These are phyloP conservation scores for Gambelia wislizenii DNA, from an alignment of 2,797 vertebrate species.

Conservation along the genomic window DNA sequence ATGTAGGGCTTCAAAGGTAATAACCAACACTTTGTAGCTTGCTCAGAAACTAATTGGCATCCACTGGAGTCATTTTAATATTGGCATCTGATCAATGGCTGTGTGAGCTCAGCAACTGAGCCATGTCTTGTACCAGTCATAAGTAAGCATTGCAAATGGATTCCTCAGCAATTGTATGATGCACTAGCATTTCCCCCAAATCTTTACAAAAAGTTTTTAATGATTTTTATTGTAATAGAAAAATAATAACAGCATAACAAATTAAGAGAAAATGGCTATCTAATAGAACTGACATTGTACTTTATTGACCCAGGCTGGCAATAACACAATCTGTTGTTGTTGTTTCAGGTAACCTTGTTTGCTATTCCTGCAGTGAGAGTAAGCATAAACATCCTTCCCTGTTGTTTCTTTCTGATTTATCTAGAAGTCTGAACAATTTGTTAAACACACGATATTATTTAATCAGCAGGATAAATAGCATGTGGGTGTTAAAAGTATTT, in stretches of 20 bases:
- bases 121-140: background rate
- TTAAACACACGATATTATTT: constrained; percentile 72
- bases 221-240: constrained; percentile 37
- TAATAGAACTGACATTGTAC: constrained; percentile 28
- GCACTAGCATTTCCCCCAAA: background rate
- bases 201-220: background rate
- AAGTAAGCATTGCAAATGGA: background rate
- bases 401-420: constrained; percentile 67
- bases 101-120: background rate
- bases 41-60: no score
- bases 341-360: constrained; percentile 69
- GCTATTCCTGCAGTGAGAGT: constrained; percentile 57
- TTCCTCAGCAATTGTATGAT: background rate
- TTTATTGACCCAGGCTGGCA: constrained; percentile 50
- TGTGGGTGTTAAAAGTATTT: constrained; percentile 61
- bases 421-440: constrained; percentile 61
- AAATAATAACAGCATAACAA: constrained; percentile 27
- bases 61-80: no score
- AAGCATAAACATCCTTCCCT: constrained; percentile 60
- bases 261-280: constrained; percentile 37
- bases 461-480: constrained; percentile 65
- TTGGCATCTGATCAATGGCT: no score
- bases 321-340: constrained; percentile 59
- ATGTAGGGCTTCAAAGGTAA: no score
- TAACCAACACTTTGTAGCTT: no score